These are phyloP conservation scores for Odontocerum albicorne DNA, from an alignment of 2,888 invertebrate species.

Conservation along the genomic window DNA sequence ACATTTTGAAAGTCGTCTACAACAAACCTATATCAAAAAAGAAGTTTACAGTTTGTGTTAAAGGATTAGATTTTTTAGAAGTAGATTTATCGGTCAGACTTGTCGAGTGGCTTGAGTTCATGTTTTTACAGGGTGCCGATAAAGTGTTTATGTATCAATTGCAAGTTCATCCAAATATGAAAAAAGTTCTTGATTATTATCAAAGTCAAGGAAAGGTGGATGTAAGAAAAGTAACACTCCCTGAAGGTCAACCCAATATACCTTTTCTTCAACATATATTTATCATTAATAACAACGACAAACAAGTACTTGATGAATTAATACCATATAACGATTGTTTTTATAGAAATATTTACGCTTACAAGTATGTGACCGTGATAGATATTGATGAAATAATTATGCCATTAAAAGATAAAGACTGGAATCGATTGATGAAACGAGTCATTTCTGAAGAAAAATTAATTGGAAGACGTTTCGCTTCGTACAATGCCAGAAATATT, in stretches of 20 bases:
- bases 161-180: slow-evolving; percentile 86
- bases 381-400: slow-evolving; percentile 95
- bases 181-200: slow-evolving; percentile 75
- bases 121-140: slow-evolving; percentile 83
- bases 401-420: slow-evolving; percentile 73
- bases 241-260: slow-evolving; percentile 87
- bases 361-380: slow-evolving; percentile 83
- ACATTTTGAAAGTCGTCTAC: slow-evolving; percentile 80
- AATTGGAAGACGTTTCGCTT: slow-evolving; percentile 60
- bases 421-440: slow-evolving; percentile 77
- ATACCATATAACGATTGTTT: slow-evolving; percentile 96
- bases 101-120: slow-evolving; percentile 92
- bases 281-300: slow-evolving; percentile 84
- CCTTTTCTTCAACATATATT: slow-evolving; percentile 87
- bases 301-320: slow-evolving; percentile 92
- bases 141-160: slow-evolving; percentile 90
- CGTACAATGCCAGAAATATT: slow-evolving; percentile 87
- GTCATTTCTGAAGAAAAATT: slow-evolving; percentile 67
- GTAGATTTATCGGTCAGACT: slow-evolving; percentile 87
- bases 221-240: slow-evolving; percentile 78
- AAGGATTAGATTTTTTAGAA: slow-evolving; percentile 90
- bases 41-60: slow-evolving; percentile 90
- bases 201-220: slow-evolving; percentile 66
- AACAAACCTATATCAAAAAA: slow-evolving; percentile 71
- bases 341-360: slow-evolving; percentile 87